Base-by-base conservation (phyloP, 2,888 invertebrate genomes). In the Papilio elwesi region DNA sequence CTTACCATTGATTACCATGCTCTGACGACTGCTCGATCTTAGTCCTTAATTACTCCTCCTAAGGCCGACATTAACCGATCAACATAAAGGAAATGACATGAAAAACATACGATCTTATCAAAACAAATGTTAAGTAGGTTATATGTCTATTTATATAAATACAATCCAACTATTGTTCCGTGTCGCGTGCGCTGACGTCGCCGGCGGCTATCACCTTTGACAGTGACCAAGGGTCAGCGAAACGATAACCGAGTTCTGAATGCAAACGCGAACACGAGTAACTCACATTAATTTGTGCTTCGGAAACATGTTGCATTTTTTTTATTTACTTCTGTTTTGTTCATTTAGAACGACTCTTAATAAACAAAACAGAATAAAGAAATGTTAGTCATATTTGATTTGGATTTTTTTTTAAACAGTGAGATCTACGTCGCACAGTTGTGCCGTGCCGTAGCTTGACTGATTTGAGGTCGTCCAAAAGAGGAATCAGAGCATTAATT, bases 221-320 rank as follows among this genome's bases (percentile, higher is more conserved):
- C 81, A 80, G 76, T 80, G 82, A 79, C 79, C 87, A 79, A 80
- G 77, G 88, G 88, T 89, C 87, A 87, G 77, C 82, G 82, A 80
- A 80, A 84, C 82, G 87, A 88, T 89, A 87, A 86, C 87, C 85
- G 84, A 87, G 85, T 85, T 87, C 85, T 80, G 77, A 80, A 69
- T 74, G 78, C 74, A 74, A 75, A 75, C 75, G 71, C 70, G 69
- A 68, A 67, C 67, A 67, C 69, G 36, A 66, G 70, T 73, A 51
- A 47, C 64, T 55, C 38, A 65, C 51, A 7, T 26, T 48, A 38
- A 38, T 66, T 43, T 53, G 52, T 15, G 8, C 6, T 52, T 6
- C 38, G 10, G 11, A 53, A 12, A 67, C 16, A 53, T 53, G 12
- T 16, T 55, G 5, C 43, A 9, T 26, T 26, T 2, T 26, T 26